phyloP scores from a whole-genome alignment of 2,113 vertebrate species.

The Paramisgurnus dabryanus region DNA sequence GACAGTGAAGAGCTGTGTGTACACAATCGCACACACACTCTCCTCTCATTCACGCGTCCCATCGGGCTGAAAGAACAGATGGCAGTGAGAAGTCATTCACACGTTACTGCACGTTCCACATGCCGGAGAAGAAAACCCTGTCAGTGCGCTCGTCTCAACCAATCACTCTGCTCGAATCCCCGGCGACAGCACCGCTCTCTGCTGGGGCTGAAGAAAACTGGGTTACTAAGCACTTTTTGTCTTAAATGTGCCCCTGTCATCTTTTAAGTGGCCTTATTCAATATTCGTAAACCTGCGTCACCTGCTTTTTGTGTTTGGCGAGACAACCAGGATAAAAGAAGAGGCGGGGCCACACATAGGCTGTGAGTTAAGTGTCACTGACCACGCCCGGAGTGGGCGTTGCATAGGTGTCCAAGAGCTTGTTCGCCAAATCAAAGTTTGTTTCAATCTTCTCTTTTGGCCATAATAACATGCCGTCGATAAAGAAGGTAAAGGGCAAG shows the following conservation, averaged over 20 bases:
- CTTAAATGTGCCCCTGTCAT: conserved; percentile 63
- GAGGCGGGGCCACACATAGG: neutral
- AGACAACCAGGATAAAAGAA: conserved; percentile 21
- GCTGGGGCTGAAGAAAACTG: conserved; percentile 56
- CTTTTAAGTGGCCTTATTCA: conserved; percentile 58
- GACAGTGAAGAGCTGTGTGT: conserved; percentile 33
- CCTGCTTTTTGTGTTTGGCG: conserved; percentile 48
- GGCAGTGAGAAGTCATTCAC: conserved; percentile 65
- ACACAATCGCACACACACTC: conserved; percentile 25
- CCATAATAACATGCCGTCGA: conserved; percentile 8
- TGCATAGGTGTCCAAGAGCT: neutral
- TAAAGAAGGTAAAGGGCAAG: neutral
- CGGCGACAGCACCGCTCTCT: conserved; percentile 47
- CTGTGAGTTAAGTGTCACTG: neutral
- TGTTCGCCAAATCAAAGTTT: neutral
- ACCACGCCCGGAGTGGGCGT: conserved; percentile 9
- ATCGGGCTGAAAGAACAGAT: conserved; percentile 61
- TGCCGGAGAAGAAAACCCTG: conserved; percentile 58
- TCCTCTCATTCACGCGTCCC: conserved; percentile 46
- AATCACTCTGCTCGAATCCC: conserved; percentile 61
- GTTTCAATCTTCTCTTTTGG: conserved; percentile 12
- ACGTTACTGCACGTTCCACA: conserved; percentile 61
- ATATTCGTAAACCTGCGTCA: conserved; percentile 58
- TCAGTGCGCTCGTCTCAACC: conserved; percentile 58
- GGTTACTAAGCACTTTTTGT: conserved; percentile 65